phyloP scores from a whole-genome alignment of 2,888 invertebrate species.

The Conchocele bisecta region DNA sequence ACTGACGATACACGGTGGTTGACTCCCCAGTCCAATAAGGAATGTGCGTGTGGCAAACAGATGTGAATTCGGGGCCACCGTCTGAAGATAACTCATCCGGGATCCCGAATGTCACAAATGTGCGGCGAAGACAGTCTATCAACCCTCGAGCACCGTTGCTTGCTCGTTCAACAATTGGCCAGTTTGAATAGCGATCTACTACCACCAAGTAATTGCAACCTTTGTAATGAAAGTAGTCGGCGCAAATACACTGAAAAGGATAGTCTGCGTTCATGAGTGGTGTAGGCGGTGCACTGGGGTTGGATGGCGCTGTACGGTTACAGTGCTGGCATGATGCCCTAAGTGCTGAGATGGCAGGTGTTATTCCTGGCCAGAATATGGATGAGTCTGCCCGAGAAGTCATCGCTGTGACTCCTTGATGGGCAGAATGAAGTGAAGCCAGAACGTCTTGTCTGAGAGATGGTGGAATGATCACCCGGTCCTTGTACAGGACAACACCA shows the following conservation, averaged over 20 bases:
- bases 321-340: conserved; percentile 51
- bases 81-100: conserved; percentile 61
- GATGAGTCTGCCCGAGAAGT: conserved; percentile 57
- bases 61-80: conserved; percentile 60
- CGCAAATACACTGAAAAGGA: conserved; percentile 55
- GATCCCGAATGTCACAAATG: conserved; percentile 60
- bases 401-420: conserved; percentile 64
- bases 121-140: conserved; percentile 47
- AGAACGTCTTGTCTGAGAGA: conserved; percentile 50
- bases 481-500: conserved; percentile 55
- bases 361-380: conserved; percentile 70
- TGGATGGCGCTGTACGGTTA: conserved; percentile 57
- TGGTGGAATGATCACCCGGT: conserved; percentile 61
- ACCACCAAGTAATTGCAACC: conserved; percentile 57
- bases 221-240: conserved; percentile 33
- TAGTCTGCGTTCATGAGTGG: conserved; percentile 41
- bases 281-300: conserved; percentile 59
- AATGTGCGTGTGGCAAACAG: too few species aligned
- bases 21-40: conserved; percentile 65
- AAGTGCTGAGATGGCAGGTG: conserved; percentile 32
- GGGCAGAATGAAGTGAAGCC: conserved; percentile 60
- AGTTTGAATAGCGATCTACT: conserved; percentile 63
- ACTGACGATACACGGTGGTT: conserved; percentile 64
- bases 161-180: conserved; percentile 56
- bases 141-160: conserved; percentile 41